Evolutionary conservation across 2,113 vertebrate species (phyloP).

Genomic region (Chaenocephalus aceratus): DNA sequence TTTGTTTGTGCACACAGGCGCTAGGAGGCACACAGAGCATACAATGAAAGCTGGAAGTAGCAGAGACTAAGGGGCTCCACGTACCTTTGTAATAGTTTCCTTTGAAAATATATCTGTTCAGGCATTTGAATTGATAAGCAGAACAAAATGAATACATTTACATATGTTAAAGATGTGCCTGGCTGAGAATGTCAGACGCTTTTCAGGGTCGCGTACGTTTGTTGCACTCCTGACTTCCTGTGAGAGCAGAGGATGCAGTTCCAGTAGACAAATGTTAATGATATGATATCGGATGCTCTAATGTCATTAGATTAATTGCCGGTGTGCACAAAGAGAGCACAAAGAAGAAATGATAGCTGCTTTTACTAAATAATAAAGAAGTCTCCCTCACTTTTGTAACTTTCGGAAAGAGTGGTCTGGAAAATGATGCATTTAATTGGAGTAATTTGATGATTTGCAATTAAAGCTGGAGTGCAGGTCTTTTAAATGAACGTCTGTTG

Average conservation of each 20-base stretch:
- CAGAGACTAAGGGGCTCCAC: background rate
- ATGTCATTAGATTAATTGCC: background rate
- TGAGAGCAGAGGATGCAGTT: background rate
- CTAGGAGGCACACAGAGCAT: background rate
- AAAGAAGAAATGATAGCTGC: background rate
- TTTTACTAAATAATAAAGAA: background rate
- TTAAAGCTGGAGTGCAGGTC: too few relatives aligned
- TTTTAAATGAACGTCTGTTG: too few relatives aligned
- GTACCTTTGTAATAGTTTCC: background rate
- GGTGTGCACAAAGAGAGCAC: background rate
- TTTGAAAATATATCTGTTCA: constrained; percentile 6
- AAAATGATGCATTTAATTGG: background rate
- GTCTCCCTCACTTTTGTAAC: background rate
- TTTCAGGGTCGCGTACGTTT: background rate
- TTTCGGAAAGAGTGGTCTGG: too few relatives aligned
- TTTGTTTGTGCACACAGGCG: constrained; percentile 1
- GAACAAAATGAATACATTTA: constrained; percentile 10
- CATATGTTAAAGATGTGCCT: background rate
- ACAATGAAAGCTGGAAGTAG: background rate
- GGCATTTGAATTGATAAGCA: constrained; percentile 1
- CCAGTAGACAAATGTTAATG: background rate
- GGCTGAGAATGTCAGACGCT: background rate
- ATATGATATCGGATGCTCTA: background rate
- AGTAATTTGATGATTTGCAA: background rate
- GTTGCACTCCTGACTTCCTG: background rate